phyloP scores from a whole-genome alignment of 2,797 vertebrate species.

The Schizopygopsis pylzovi region DNA sequence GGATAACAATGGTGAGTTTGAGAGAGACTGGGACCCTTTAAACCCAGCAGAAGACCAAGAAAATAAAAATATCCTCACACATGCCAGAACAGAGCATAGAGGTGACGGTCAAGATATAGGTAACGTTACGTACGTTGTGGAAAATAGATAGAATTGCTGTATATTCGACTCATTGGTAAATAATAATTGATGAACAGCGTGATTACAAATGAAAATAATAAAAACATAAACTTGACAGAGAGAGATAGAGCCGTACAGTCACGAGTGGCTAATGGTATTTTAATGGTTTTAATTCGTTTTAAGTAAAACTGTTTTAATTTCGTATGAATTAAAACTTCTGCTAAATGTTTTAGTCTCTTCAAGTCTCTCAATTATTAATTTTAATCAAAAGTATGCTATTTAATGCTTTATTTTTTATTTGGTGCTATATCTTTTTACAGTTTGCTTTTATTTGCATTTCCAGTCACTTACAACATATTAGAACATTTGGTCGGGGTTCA shows the following conservation, averaged over 20 bases:
- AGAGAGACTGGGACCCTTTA: neutral
- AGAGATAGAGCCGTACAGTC: too few relatives aligned
- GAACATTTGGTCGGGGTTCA: neutral
- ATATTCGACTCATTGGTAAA: neutral
- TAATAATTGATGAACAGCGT: neutral
- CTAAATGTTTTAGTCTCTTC: neutral
- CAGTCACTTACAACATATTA: neutral
- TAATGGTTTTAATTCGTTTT: neutral
- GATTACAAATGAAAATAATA: neutral
- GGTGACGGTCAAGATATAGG: neutral
- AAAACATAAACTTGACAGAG: neutral
- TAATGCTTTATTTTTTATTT: neutral
- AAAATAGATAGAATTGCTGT: conserved; percentile 9
- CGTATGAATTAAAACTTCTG: neutral
- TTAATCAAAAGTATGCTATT: conserved; percentile 2
- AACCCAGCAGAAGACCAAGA: neutral
- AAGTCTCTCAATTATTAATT: neutral
- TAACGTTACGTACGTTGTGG: neutral
- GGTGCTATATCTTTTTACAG: conserved; percentile 3
- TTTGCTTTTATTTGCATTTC: conserved; percentile 5
- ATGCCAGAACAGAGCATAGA: neutral
- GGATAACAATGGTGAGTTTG: neutral
- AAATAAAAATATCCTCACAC: neutral
- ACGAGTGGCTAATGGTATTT: neutral
- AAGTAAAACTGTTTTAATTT: neutral